Conservation (phyloP, 2,113 vertebrate species). For the Prionailurus viverrinus region DNA sequence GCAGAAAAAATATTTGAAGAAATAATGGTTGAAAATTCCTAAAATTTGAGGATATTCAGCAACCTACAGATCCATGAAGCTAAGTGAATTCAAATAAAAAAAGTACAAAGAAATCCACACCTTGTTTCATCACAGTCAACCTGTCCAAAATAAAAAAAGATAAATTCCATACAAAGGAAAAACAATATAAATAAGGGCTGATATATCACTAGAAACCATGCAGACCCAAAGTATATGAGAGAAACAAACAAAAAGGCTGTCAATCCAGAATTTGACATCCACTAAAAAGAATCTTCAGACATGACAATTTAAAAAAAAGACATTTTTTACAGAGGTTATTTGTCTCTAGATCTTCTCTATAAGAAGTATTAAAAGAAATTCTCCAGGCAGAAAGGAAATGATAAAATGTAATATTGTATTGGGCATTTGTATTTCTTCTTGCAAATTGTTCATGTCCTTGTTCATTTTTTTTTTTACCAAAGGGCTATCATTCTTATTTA, state of each 20-base stretch:
- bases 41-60: neutral
- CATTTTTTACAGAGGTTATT: neutral
- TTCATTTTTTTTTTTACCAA: neutral
- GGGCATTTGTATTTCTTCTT: neutral
- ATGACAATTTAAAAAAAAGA: neutral
- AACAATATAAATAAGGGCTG: neutral
- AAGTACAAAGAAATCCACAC: neutral
- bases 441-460: neutral
- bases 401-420: neutral
- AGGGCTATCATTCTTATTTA: neutral
- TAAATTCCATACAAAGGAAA: neutral
- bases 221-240: neutral
- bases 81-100: neutral
- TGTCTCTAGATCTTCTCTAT: neutral
- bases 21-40: neutral
- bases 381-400: neutral
- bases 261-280: neutral
- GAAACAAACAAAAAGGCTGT: neutral
- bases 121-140: neutral
- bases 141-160: neutral
- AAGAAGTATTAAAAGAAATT: neutral
- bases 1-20: neutral
- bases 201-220: neutral
- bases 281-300: neutral
- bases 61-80: neutral